These are phyloP conservation scores for Drosophila dives DNA, from an alignment of 2,888 invertebrate species.

Conservation along the genomic window DNA sequence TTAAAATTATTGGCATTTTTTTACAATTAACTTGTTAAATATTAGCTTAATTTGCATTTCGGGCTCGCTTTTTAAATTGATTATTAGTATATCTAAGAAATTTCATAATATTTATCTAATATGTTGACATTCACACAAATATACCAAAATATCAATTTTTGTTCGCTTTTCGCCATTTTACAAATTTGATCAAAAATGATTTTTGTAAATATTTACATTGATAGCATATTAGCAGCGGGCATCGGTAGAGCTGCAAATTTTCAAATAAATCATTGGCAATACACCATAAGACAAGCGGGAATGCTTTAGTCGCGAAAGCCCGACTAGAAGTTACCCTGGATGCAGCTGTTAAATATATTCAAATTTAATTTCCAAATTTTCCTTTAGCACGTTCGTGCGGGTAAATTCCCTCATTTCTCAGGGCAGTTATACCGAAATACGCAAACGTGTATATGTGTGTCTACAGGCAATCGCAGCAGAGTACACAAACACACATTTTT, in stretches of 20 bases:
- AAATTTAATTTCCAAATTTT: not conserved
- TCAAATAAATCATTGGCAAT: conserved; percentile 51
- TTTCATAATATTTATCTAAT: conserved; percentile 73
- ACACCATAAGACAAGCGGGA: conserved; percentile 7
- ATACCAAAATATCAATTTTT: not conserved
- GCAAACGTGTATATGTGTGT: not conserved
- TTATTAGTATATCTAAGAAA: conserved; percentile 19
- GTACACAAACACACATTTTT: not conserved
- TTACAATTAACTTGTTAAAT: conserved; percentile 22
- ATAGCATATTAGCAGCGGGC: conserved; percentile 38
- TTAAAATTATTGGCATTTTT: not conserved
- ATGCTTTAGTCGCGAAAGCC: not conserved
- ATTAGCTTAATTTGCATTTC: conserved; percentile 3
- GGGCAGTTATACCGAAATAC: not conserved
- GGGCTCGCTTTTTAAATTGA: conserved; percentile 31
- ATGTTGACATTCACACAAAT: conserved; percentile 39
- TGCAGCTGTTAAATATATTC: not conserved
- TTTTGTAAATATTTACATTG: conserved; percentile 74
- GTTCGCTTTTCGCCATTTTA: conserved; percentile 35
- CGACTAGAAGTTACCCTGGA: not conserved
- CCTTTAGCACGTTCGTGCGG: not conserved
- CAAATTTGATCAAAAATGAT: conserved; percentile 69
- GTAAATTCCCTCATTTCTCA: not conserved
- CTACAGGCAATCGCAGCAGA: not conserved
- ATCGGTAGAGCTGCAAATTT: conserved; percentile 16